Base-by-base conservation (phyloP, 2,113 vertebrate genomes). In the Ictidomys tridecemlineatus region DNA sequence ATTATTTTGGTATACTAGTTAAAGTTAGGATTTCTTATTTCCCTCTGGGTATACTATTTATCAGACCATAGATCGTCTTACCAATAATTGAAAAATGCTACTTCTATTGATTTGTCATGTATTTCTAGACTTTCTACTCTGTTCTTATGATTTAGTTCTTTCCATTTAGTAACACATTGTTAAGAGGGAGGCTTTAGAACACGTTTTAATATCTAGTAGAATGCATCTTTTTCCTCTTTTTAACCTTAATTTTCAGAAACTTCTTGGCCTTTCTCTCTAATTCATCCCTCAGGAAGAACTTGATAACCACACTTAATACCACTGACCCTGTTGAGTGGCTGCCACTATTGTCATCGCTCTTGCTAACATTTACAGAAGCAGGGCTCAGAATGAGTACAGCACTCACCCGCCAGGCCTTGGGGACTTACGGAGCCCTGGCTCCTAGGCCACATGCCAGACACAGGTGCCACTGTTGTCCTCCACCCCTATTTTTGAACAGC, bases 161-260 rank as follows among this genome's bases (percentile, higher is more conserved):
- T 86, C 53, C 53, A 83, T 30, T 67, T 61, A 88, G 73, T 48
- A 32, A 30, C 39, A 83, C 2, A 65, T 73, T 61, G 45, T 61
- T 42, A 77, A 7, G 39, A 89, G 0, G 63, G 20, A 78, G 83
- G 85, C 28, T 85, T 61, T 79, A 37, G 26, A 56, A 67, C 16
- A 48, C 42, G 56, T 51, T 92, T 72, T 72, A 82, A 65, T 82
- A 91, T 26, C 48, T 14, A n/a, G 42, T 32, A 95, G 42, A 61
- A 80, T 34, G 85, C 77, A 45, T 65, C 20, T 9, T 63, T 73
- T 89, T 28, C 58, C 42, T 92, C 53, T 82, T 65, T 26, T 12
- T 58, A 48, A 42, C 92, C 30, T 95, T 24, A 6, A 65, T 53
- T 74, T 95, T 83, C 73, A 96, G 56, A 89, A 67, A 82, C 65